Evolutionary conservation across 2,888 invertebrate species (phyloP).

Genomic region (Harpagoxenus sublaevis): DNA sequence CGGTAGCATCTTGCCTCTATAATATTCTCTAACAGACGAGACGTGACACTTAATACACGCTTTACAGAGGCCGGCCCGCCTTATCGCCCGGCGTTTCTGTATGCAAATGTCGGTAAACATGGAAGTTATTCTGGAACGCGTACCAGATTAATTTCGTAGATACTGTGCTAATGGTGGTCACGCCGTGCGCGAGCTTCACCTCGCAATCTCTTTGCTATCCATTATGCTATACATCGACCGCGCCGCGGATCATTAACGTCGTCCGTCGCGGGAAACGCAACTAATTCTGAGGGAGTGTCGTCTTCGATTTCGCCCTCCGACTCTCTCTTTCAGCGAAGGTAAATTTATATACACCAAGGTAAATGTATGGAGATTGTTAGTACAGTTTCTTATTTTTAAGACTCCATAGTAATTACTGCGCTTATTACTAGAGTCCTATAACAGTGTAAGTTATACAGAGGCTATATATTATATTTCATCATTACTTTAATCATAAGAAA

Average conservation of each 20-base stretch:
- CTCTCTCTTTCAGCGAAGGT: not conserved
- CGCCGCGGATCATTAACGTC: slow-evolving; percentile 60
- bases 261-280: slow-evolving; percentile 35
- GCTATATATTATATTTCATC: not conserved
- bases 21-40: slow-evolving; percentile 29
- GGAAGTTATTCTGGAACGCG: slow-evolving; percentile 77
- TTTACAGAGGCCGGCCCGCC: slow-evolving; percentile 14
- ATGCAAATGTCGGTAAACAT: slow-evolving; percentile 67
- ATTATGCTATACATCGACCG: slow-evolving; percentile 52
- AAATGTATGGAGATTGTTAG: not conserved
- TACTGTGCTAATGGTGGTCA: slow-evolving; percentile 70
- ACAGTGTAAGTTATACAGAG: not conserved
- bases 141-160: slow-evolving; percentile 78
- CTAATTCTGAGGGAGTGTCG: slow-evolving; percentile 37
- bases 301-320: slow-evolving; percentile 6
- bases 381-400: not conserved
- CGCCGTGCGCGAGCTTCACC: slow-evolving; percentile 52
- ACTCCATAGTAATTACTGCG: not conserved
- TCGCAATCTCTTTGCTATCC: slow-evolving; percentile 53
- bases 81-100: slow-evolving; percentile 59
- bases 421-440: not conserved
- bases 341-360: not conserved
- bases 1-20: slow-evolving; percentile 15
- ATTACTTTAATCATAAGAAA: slow-evolving; percentile 5
- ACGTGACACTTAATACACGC: slow-evolving; percentile 45